Evolutionary conservation across 2,797 vertebrate species (phyloP).

Genomic region (Eleutherodactylus coqui): DNA sequence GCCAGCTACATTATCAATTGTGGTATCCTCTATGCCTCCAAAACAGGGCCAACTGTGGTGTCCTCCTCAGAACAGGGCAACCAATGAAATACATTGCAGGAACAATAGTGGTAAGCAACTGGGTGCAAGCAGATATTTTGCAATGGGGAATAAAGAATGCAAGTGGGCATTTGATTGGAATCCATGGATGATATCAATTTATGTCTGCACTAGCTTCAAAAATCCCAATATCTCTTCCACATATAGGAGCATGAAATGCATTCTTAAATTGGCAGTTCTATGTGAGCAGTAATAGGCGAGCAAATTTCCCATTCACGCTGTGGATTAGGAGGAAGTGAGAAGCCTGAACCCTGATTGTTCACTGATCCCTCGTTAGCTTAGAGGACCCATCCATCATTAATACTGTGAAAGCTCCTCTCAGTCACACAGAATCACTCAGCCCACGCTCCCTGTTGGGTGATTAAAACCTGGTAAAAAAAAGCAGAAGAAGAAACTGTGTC

Average conservation of each 20-base stretch:
- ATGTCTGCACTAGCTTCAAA: background rate
- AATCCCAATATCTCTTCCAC: background rate
- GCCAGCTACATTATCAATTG: background rate
- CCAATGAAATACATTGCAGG: background rate
- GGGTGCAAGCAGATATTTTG: background rate
- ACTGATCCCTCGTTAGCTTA: slow-evolving; percentile 25
- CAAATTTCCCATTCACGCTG: background rate
- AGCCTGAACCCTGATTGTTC: slow-evolving; percentile 13
- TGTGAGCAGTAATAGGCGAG: background rate
- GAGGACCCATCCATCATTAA: slow-evolving; percentile 42
- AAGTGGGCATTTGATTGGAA: background rate
- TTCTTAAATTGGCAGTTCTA: slow-evolving; percentile 1
- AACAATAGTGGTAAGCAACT: background rate
- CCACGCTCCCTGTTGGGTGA: slow-evolving; percentile 44
- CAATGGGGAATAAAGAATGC: background rate
- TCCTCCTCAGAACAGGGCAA: background rate
- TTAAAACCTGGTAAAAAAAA: slow-evolving; percentile 45
- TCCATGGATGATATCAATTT: background rate
- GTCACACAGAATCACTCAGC: slow-evolving; percentile 46
- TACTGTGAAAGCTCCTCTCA: slow-evolving; percentile 43
- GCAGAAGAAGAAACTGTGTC: background rate
- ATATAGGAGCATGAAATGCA: background rate
- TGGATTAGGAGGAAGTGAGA: slow-evolving; percentile 36
- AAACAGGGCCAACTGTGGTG: background rate
- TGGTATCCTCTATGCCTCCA: background rate